Base-by-base conservation (phyloP, 2,888 invertebrate species). In the Alloscopus bannaensis region DNA sequence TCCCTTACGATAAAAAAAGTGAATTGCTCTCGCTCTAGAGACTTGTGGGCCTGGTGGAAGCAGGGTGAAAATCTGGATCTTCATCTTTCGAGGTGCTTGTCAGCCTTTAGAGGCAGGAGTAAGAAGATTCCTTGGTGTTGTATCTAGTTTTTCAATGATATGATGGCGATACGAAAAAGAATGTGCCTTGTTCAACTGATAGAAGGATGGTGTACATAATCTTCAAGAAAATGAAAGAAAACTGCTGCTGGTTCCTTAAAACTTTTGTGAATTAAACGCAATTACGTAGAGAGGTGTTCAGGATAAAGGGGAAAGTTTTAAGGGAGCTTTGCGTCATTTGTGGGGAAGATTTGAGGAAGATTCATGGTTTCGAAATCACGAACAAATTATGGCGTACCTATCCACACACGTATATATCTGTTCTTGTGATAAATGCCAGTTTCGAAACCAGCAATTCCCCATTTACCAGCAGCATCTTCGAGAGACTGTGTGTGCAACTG, bases 41-140 rank as follows among this genome's bases (percentile, higher is more conserved):
- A n/a, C 55, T 24, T 40, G 24, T 28, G 18, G 24, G 20, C n/a
- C 28, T 52, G 26, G 16, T 3, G 31, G n/a, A 31, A 16, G 28
- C 20, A 70, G 26, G n/a, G 71, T 24, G 20, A 47, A 66, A 75
- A 75, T 75, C 75, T 75, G 75, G 75, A 75, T 75, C 75, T 75
- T n/a, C 57, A 73, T 65, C 64, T 55, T 65, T 75, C 55, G 45
- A 72, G 62, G 52, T 72, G 71, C 50, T 71, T 36, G 20, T 45
- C 24, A 52, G 20, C 52, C 13, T 20, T 22, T 13, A 52, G 52
- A 52, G 52, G 24, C 13, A 18, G 20, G 22, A 31, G 16, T 57
- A 28, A 36, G 36, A 45, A 45, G 8, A 45, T 28, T 24, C 28
- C 13, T 28, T 22, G 18, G 18, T 20, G n/a, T 57, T 55, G 26